Conservation (phyloP, 2,113 vertebrate species). For the Strix aluco region DNA sequence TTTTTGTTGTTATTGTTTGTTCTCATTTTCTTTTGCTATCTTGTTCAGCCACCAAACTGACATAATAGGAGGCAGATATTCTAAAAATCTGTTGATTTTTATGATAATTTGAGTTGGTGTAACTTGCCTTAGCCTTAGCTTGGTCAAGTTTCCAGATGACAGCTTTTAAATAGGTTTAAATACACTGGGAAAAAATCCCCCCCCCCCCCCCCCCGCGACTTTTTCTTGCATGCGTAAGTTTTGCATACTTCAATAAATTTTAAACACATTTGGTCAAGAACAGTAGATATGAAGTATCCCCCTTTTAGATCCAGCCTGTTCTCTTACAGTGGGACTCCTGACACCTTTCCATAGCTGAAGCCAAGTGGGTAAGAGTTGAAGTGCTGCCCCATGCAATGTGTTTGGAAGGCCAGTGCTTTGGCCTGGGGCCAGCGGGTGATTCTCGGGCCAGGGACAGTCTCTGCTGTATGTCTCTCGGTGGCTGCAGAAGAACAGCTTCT, state of each 20-base stretch:
- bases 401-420: not conserved
- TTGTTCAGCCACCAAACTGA: not conserved
- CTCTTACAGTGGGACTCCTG: not conserved
- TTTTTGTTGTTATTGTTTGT: not conserved
- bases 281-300: not conserved
- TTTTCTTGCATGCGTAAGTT: not conserved
- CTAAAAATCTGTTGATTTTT: not conserved
- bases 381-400: not conserved
- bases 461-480: not conserved
- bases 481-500: not conserved
- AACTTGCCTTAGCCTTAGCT: not conserved
- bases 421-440: not conserved
- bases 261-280: not conserved
- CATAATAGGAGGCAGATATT: not conserved
- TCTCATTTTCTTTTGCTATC: not conserved
- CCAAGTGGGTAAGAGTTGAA: not conserved
- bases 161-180: not conserved
- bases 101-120: not conserved
- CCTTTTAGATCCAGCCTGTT: not conserved
- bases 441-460: not conserved
- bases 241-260: not conserved
- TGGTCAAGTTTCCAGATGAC: not conserved
- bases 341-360: not conserved
- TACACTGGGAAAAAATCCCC: accelerated
- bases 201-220: not conserved